These are phyloP conservation scores for Electrophaes corylata DNA, from an alignment of 2,888 invertebrate genomes.

Conservation along the genomic window DNA sequence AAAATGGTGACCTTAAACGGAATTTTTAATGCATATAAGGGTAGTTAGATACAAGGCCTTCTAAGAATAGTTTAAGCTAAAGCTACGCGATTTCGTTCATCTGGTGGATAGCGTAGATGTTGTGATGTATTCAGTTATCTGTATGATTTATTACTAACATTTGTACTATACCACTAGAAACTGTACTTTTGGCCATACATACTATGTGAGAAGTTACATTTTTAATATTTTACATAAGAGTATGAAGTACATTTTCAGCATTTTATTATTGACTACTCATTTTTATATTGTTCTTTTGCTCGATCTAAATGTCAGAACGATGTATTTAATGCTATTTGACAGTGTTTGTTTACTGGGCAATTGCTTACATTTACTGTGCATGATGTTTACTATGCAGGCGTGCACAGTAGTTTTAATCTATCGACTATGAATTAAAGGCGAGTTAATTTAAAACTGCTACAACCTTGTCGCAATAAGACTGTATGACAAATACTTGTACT, in stretches of 20 bases:
- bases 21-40: conserved; percentile 81
- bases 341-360: conserved; percentile 5
- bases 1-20: conserved; percentile 80
- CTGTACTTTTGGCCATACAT: conserved; percentile 62
- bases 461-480: conserved; percentile 25
- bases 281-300: conserved; percentile 52
- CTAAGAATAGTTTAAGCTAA: conserved; percentile 66
- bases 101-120: conserved; percentile 60
- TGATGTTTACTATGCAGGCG: background rate
- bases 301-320: conserved; percentile 54
- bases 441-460: conserved; percentile 11
- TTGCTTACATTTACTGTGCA: conserved; percentile 2
- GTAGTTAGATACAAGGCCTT: conserved; percentile 81
- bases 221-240: conserved; percentile 46
- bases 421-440: conserved; percentile 15
- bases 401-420: background rate
- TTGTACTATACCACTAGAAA: conserved; percentile 50
- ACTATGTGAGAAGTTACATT: conserved; percentile 57
- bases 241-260: conserved; percentile 61
- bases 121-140: conserved; percentile 64
- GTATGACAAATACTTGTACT: conserved; percentile 25
- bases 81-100: conserved; percentile 63
- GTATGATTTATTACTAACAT: conserved; percentile 52
- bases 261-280: conserved; percentile 52
- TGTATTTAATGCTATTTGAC: conserved; percentile 40